These are phyloP conservation scores for Ormyrus rosae DNA, from an alignment of 2,888 invertebrate genomes.

Conservation along the genomic window DNA sequence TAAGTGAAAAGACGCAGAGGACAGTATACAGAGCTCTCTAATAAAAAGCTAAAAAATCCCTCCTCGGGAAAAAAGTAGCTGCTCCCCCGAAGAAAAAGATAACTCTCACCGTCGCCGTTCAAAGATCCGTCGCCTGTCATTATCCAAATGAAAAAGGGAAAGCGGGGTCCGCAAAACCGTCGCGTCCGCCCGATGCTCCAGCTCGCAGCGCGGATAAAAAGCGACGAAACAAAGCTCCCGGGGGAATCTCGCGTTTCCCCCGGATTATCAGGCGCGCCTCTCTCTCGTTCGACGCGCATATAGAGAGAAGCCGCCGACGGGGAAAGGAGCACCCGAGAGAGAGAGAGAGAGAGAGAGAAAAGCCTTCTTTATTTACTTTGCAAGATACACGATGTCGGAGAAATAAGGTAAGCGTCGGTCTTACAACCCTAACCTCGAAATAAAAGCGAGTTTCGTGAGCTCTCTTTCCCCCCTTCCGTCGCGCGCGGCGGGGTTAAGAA, in stretches of 20 bases:
- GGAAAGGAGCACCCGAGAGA: no score
- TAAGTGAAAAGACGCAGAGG: no score
- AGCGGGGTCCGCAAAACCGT: no score
- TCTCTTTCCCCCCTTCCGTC: no score
- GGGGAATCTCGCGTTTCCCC: neutral
- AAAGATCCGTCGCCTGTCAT: no score
- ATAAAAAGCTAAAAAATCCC: no score
- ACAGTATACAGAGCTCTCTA: no score
- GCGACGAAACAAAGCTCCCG: neutral
- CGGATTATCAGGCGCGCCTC: neutral
- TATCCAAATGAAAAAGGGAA: no score
- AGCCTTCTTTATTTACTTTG: slow-evolving; percentile 33
- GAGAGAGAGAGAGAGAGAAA: neutral
- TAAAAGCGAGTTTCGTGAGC: slow-evolving; percentile 26
- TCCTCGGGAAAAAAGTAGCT: no score
- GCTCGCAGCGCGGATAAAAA: neutral
- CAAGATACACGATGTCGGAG: slow-evolving; percentile 15
- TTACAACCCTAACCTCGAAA: slow-evolving; percentile 26
- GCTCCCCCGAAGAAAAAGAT: no score
- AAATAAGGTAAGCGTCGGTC: neutral
- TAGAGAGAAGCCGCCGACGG: neutral
- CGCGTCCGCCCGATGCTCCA: no score
- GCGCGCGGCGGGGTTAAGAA: neutral
- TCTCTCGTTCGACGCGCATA: neutral
- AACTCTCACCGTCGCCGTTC: no score